phyloP scores from a whole-genome alignment of 2,113 vertebrate species.

The Archilochus colubris region DNA sequence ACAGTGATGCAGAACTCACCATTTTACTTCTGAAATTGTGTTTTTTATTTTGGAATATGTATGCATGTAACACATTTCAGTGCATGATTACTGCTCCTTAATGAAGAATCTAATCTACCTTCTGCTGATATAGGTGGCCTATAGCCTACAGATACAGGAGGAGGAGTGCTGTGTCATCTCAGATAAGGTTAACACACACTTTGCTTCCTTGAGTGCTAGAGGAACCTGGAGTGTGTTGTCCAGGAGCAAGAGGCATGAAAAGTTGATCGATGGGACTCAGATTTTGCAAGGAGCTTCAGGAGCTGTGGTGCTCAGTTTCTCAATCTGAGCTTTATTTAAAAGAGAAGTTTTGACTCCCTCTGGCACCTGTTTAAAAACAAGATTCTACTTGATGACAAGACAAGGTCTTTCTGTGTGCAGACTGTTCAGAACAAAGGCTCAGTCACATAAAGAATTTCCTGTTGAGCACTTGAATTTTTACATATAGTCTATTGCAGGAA shows the following conservation, averaged over 20 bases:
- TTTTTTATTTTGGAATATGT: background rate
- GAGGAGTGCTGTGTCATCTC: background rate
- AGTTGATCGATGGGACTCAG: background rate
- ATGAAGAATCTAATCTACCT: background rate
- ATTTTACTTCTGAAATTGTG: background rate
- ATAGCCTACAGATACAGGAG: too few species aligned
- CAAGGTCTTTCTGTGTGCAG: background rate
- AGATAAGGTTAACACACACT: background rate
- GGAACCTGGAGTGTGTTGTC: background rate
- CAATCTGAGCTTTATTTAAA: background rate
- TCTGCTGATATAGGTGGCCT: background rate
- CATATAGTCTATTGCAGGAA: background rate
- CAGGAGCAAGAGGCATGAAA: background rate
- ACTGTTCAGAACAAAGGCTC: background rate
- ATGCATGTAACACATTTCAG: background rate
- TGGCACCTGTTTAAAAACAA: background rate
- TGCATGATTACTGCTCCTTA: background rate
- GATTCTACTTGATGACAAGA: background rate
- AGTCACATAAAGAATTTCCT: background rate
- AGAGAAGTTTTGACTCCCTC: background rate
- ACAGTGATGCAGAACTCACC: fast-evolving
- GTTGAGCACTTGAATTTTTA: background rate
- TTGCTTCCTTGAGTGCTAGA: background rate
- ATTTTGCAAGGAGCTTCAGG: background rate
- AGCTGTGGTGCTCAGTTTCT: fast-evolving